Conservation (phyloP, 2,888 invertebrate species). For the Hyposoter dolosus region DNA sequence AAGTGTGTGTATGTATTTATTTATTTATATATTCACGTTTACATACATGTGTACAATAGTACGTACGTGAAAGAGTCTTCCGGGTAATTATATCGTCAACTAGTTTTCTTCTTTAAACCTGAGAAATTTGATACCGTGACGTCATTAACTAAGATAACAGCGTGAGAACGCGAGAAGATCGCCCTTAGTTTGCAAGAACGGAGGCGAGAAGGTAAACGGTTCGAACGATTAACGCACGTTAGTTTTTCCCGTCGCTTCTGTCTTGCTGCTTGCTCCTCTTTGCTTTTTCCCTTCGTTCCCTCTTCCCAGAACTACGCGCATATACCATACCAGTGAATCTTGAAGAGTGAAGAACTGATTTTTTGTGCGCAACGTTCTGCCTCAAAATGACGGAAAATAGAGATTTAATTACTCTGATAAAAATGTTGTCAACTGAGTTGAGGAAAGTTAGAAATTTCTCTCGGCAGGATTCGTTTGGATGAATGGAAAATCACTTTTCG, state of each 20-base stretch:
- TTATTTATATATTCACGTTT: background rate
- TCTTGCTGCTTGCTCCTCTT: slow-evolving; percentile 14
- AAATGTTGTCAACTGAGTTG: background rate
- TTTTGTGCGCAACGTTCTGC: background rate
- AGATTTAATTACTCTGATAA: background rate
- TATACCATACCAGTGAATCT: slow-evolving; percentile 2
- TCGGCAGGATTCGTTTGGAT: background rate
- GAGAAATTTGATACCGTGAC: slow-evolving; percentile 74
- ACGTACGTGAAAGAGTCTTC: slow-evolving; percentile 47
- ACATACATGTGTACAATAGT: background rate
- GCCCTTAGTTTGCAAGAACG: slow-evolving; percentile 32
- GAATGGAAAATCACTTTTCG: no score
- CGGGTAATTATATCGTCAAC: slow-evolving; percentile 70
- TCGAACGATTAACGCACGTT: slow-evolving; percentile 71
- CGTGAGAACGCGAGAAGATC: slow-evolving; percentile 71
- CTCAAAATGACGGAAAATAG: background rate
- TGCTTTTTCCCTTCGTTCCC: slow-evolving; percentile 23
- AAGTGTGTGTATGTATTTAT: background rate
- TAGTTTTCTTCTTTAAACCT: slow-evolving; percentile 69
- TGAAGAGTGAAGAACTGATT: slow-evolving; percentile 26
- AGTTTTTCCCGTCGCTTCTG: slow-evolving; percentile 68
- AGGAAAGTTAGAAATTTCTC: background rate
- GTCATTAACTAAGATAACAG: slow-evolving; percentile 72
- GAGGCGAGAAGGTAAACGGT: slow-evolving; percentile 51
- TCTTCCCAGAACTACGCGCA: background rate